phyloP scores from a whole-genome alignment of 2,797 vertebrate species.

The Sylvia borin region DNA sequence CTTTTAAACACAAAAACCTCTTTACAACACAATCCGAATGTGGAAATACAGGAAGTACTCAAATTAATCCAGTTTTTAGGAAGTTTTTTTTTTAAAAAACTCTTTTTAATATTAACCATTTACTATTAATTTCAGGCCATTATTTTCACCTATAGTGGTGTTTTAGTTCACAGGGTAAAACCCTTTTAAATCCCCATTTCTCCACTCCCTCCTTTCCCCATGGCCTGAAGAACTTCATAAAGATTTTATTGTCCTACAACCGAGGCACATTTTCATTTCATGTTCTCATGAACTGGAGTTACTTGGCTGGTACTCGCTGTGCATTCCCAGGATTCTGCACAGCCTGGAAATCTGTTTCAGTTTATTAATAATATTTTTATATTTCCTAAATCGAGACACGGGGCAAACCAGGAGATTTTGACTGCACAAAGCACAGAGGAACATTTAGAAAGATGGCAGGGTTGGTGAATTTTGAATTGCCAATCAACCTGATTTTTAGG shows the following conservation, averaged over 20 bases:
- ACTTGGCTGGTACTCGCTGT: neutral
- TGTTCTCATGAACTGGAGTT: neutral
- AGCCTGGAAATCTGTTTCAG: conserved; percentile 9
- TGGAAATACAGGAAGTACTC: neutral
- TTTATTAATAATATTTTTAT: conserved; percentile 6
- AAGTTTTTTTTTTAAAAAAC: neutral
- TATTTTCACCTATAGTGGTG: neutral
- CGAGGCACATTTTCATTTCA: neutral
- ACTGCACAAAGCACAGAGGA: neutral
- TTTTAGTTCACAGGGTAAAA: neutral
- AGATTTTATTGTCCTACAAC: conserved; percentile 19
- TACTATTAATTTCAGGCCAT: neutral
- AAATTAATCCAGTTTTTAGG: neutral
- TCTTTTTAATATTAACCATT: neutral
- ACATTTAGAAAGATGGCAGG: neutral
- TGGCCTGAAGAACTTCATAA: conserved; percentile 24
- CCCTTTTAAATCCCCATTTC: neutral
- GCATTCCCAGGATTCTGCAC: neutral
- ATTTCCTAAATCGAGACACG: neutral
- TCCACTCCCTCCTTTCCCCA: neutral
- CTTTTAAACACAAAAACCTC: neutral
- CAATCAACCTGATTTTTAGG: neutral
- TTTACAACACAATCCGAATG: neutral
- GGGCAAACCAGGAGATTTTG: neutral
- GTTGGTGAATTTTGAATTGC: neutral